Base-by-base conservation (phyloP, 2,888 invertebrate species). In the Perithous albicinctus region DNA sequence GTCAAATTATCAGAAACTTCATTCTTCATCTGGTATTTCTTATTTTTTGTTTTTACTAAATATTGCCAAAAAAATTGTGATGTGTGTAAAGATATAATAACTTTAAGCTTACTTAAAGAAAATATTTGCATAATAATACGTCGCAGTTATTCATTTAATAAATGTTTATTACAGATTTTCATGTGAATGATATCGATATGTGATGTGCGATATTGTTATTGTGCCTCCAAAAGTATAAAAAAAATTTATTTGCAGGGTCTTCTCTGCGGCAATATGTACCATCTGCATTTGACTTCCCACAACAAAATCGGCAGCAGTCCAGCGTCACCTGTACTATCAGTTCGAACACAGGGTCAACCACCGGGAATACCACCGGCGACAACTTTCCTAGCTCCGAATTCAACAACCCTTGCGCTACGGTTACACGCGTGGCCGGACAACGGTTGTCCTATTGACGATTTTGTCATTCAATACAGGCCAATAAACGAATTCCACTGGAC, bases 371-470 rank as follows among this genome's bases (percentile, higher is more conserved):
- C 96, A 18, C 93, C 95, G 2, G 94, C 95, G 0, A 93, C 94
- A 1, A 94, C 95, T 63, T 94, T 96, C 83, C 93, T 96, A 78
- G 93, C 94, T n/a, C 95, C 96, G 8, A 96, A 96, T 90, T 96
- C 96, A 1, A 96, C 96, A 2, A 95, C 95, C 29, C 94, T 96
- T 29, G 92, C 95, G 20, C 93, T 96, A 15, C 94, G 95, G 79
- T 93, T 96, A 80, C 95, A 95, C 89, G 94, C 95, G 18, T 96
- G 96, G 96, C 96, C 96, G 0, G 96, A 96, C 88, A 96, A 96
- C 86, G 96, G 96, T 12, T 96, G 96, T 85, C 95, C 96, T 0
- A 94, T 96, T 78, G 92, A 95, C 59, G 95, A 95, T 91, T 96
- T 96, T 89, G 95, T 95, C 54, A 93, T 96, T 75, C 96, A 96